phyloP scores from a whole-genome alignment of 1,140 invertebrate species.

The Drosophila bocqueti region DNA sequence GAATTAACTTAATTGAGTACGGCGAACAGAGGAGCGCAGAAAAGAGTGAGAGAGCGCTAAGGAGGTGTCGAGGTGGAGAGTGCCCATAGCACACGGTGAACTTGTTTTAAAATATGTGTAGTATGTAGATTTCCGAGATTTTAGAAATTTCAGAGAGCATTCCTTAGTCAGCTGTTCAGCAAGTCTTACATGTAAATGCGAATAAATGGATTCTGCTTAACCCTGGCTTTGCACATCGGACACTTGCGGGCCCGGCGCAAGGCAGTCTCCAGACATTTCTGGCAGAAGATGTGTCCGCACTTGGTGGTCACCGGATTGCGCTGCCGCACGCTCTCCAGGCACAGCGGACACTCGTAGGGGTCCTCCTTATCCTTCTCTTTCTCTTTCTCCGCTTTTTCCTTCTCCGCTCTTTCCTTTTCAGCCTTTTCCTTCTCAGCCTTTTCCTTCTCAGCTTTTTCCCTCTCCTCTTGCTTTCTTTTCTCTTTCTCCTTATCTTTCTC shows the following conservation, averaged over 20 bases:
- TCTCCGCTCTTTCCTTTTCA: no score
- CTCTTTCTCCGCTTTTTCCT: no score
- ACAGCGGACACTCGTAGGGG: background rate
- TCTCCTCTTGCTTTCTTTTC: no score
- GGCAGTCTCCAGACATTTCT: background rate
- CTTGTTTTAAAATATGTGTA: background rate
- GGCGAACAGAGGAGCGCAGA: conserved; percentile 29
- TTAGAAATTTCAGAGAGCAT: background rate
- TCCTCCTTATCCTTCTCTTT: no score
- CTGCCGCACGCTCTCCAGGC: background rate
- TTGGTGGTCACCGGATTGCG: background rate
- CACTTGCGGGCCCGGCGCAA: background rate
- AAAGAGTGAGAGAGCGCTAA: background rate
- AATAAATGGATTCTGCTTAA: background rate
- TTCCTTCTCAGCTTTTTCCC: no score
- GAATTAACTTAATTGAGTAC: conserved; percentile 80
- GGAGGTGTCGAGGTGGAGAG: background rate
- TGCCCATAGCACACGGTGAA: background rate
- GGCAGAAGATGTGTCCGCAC: background rate
- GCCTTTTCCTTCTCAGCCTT: background rate
- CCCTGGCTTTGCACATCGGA: background rate
- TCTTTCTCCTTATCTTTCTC: no score
- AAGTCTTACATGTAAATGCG: background rate
- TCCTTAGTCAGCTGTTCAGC: no score
- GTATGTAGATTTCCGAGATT: background rate